Base-by-base conservation (phyloP, 1,140 invertebrate species). In the Calosoma granatense region DNA sequence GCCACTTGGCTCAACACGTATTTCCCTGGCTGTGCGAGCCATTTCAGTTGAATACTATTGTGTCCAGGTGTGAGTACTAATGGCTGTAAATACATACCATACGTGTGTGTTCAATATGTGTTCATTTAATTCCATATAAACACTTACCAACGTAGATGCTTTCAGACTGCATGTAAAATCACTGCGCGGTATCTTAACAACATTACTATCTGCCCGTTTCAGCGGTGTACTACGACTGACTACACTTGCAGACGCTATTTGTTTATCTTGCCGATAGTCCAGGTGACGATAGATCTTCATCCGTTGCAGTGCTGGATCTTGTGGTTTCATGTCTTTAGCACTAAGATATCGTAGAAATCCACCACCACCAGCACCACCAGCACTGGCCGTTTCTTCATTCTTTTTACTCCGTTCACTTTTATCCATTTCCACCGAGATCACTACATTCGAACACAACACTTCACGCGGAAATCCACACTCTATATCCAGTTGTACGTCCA, bases 201-300 rank as follows among this genome's bases (percentile, higher is more conserved):
- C 60, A 17, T 53, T 51, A 59, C 69, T 71, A 53, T 71, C 67
- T 14, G 67, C 73, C 65, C 64, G 71, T 73, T 61, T 72, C 66
- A 63, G 68, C 66, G 52, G 74, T 41, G 19, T 72, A 68, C 76
- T 81, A 65, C 72, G 78, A 64, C 77, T 84, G 21, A 78, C 81
- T 19, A 84, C 79, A 43, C 78, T 81, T 0, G 83, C 84, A 56
- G 80, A 80, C 56, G 79, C 81, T 2, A 90, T 68, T 55, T 81
- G 85, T 64, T 84, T 87, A 66, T 92, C 88, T 67, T 92, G 82
- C 67, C 89, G 87, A 61, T 85, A 86, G 63, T 90, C 85, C 22
- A 90, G 70, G 65, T 84, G 81, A 1, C 84, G 80, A 47, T 80
- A 78, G 59, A 90, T 80, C 61, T 84, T 76, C 54, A 90, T 72